phyloP scores from a whole-genome alignment of 2,113 vertebrate genomes.

The Chaenocephalus aceratus region DNA sequence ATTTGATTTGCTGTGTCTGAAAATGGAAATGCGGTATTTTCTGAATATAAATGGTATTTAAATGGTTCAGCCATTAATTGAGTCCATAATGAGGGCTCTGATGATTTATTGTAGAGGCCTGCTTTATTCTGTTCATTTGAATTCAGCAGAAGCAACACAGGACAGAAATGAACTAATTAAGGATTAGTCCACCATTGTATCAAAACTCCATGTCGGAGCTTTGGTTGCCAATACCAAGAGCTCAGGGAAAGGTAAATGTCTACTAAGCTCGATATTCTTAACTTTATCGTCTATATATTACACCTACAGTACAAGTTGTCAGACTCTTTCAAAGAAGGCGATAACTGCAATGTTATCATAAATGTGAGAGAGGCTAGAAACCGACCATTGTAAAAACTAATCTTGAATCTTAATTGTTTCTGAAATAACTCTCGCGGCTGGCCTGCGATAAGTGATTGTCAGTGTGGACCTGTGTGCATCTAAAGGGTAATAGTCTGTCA shows the following conservation, averaged over 20 bases:
- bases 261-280: conserved; percentile 2
- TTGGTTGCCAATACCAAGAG: not conserved
- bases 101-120: not conserved
- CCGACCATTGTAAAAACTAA: conserved; percentile 9
- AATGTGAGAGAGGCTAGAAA: conserved; percentile 18
- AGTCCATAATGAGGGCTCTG: conserved; percentile 3
- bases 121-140: conserved; percentile 8
- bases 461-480: conserved; percentile 18
- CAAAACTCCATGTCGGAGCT: not conserved
- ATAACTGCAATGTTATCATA: conserved; percentile 14
- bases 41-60: conserved; percentile 2
- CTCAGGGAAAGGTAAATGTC: conserved; percentile 6
- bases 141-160: not conserved
- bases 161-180: conserved; percentile 10
- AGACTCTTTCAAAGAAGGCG: conserved; percentile 8
- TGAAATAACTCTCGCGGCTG: conserved; percentile 24
- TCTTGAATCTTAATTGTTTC: conserved; percentile 59
- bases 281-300: conserved; percentile 13
- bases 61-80: conserved; percentile 17
- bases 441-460: conserved; percentile 26
- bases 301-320: conserved; percentile 8
- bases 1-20: not conserved
- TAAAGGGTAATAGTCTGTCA: conserved; percentile 36
- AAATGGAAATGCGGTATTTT: not conserved
- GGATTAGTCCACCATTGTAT: not conserved